Evolutionary conservation across 1,140 invertebrate genomes (phyloP), one percentile per base, ranked within the genome.

Genomic region (Plectrocnemia conspersa): DNA sequence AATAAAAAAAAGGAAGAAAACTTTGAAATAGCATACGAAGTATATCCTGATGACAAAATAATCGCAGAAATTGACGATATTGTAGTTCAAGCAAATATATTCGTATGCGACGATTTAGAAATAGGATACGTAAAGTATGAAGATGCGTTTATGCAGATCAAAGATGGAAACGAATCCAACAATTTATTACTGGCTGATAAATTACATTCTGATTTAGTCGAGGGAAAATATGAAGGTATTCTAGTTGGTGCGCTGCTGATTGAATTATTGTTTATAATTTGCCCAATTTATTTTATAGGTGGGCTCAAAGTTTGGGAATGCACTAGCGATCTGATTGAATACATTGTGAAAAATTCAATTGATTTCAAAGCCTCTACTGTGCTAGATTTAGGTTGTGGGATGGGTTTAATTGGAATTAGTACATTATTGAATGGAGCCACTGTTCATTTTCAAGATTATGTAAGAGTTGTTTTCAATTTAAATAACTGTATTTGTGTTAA

Each of bases 381-480:
- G 2, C 68, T 92, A 40, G 89, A 95, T 79, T 75, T 94, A 55
- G 92, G 92, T 1, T 96, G 91, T 77, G 91, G 91, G 22, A 78
- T 82, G 38, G 91, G 91, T 15, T 71, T 94, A 25, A 70, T 92
- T 47, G 92, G 90, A 38, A 79, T 94, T 23, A 77, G 84, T 65
- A 76, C 84, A 29, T 72, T 86, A 42, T 65, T 79, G 10, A 77
- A 78, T 64, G 83, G 82, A 46, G 81, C 87, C 2, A 48, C 40
- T 18, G 87, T 91, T 19, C 80, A 87, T 66, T 93, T 93, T 74
- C 91, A 94, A 74, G 92, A 96, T 77, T 96, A 91, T 79, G 91
- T 93, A 78, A 78, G 83, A 77, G 60, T 38, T 52, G 27, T 19
- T 47, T 38, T 38, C 16, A 7, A 7, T 29, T 29, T n/a, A 29